Evolutionary conservation across 2,113 vertebrate genomes (phyloP).

Genomic region (Chlorocebus sabaeus): DNA sequence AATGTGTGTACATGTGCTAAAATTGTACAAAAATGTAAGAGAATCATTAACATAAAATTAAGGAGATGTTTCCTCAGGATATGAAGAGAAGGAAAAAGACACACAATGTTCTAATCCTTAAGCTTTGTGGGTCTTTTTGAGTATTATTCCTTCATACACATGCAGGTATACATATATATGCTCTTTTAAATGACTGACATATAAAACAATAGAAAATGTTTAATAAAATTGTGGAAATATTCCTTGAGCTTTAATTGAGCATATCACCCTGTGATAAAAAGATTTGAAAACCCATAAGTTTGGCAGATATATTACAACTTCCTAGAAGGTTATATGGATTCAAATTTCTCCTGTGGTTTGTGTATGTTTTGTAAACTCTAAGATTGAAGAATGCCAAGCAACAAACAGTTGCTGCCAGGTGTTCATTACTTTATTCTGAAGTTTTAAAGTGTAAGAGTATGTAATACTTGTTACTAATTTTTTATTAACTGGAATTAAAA

Average conservation of each 20-base stretch:
- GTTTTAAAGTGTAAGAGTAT: background rate
- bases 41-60: background rate
- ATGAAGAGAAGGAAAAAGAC: background rate
- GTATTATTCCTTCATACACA: background rate
- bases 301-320: background rate
- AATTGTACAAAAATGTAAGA: background rate
- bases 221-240: background rate
- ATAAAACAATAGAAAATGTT: background rate
- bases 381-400: background rate
- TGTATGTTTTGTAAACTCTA: background rate
- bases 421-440: background rate
- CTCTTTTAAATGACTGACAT: background rate
- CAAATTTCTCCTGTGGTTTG: background rate
- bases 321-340: background rate
- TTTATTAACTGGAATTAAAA: constrained; percentile 2
- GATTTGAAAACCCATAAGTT: background rate
- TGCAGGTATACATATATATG: background rate
- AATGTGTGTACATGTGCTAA: background rate
- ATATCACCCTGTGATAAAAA: background rate
- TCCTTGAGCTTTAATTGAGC: background rate
- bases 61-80: background rate
- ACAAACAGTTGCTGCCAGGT: background rate
- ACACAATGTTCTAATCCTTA: background rate
- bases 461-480: background rate
- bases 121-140: background rate